These are phyloP conservation scores for Drosophila funebris DNA, from an alignment of 1,140 invertebrate genomes.

Conservation along the genomic window DNA sequence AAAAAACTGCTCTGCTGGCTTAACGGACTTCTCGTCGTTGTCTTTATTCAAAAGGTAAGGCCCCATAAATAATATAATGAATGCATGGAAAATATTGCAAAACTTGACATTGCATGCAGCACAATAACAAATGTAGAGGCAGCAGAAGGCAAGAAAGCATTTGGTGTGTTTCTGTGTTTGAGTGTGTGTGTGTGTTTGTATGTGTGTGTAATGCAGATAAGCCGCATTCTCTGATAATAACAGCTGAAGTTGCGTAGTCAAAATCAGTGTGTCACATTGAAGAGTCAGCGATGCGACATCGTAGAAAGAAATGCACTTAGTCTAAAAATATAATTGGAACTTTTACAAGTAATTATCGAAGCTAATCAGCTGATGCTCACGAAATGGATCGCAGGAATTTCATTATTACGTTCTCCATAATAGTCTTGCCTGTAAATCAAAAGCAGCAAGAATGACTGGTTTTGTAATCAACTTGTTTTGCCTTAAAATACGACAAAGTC, in stretches of 20 bases:
- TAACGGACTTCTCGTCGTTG: conserved; percentile 29
- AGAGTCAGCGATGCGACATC: background rate
- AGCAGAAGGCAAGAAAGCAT: background rate
- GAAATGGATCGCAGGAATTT: background rate
- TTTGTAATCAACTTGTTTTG: conserved; percentile 39
- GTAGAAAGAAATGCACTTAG: background rate
- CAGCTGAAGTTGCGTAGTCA: conserved; percentile 37
- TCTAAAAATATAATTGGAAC: conserved; percentile 3
- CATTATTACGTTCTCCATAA: conserved; percentile 8
- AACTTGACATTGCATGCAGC: conserved; percentile 37
- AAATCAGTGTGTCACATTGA: conserved; percentile 24
- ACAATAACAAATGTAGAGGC: conserved; percentile 13
- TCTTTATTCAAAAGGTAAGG: conserved; percentile 45
- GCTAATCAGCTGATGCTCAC: background rate
- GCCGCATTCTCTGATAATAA: conserved; percentile 42
- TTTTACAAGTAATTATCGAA: conserved; percentile 2
- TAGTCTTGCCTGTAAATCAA: background rate
- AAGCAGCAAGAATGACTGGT: background rate
- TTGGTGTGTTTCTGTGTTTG: background rate
- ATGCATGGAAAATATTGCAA: conserved; percentile 26
- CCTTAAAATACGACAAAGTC: conserved; percentile 9
- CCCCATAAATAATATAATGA: conserved; percentile 12
- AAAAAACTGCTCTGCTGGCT: conserved; percentile 46
- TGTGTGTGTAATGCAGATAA: conserved; percentile 24
- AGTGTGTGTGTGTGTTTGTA: background rate